Base-by-base conservation (phyloP, 2,888 invertebrate genomes). In the Melangyna quadrimaculata region DNA sequence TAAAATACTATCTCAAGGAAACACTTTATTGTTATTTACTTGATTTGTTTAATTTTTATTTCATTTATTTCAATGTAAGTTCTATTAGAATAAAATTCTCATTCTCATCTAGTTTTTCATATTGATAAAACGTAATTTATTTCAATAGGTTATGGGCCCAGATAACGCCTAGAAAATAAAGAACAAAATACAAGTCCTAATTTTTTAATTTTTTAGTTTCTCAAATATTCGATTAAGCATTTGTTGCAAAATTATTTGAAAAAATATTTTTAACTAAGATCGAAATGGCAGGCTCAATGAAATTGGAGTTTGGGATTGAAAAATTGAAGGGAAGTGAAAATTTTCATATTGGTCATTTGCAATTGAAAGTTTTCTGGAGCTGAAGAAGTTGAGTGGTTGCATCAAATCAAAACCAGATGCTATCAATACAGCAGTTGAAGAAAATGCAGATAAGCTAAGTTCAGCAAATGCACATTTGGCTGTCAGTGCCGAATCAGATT, bases 391-490 rank as follows among this genome's bases (percentile, higher is more conserved):
- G n/a, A 24, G 24, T 7, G 24, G 12, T 27, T 51, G 24, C 14
- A 51, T 51, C 3, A 19, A 48, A 22, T 22, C 48, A 12, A 19
- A 48, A 48, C 8, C 7, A 8, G 22, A 19, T 22, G 48, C 22
- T 10, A 10, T 22, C 1, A 48, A 48, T 12, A 51, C 7, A 51
- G 14, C 51, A 27, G 9, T 24, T 0, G 24, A 77, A 55, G 27
- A 6, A 12, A 12, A 29, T n/a, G 43, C 2, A 14, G 67, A 55
- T 24, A 69, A 59, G 67, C 24, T 48, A 19, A 51, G 61, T 70
- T 51, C 51, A 7, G 69, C 61, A 22, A 78, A 78, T 43, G 29
- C 59, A 35, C 35, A 59, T 22, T 70, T 78, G 17, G 78, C 69
- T 4, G 57, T 69, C 6, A 69, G 57, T 19, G 67, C 57, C 14